phyloP scores from a whole-genome alignment of 2,888 invertebrate species.

The Rotaria magnacalcarata region DNA sequence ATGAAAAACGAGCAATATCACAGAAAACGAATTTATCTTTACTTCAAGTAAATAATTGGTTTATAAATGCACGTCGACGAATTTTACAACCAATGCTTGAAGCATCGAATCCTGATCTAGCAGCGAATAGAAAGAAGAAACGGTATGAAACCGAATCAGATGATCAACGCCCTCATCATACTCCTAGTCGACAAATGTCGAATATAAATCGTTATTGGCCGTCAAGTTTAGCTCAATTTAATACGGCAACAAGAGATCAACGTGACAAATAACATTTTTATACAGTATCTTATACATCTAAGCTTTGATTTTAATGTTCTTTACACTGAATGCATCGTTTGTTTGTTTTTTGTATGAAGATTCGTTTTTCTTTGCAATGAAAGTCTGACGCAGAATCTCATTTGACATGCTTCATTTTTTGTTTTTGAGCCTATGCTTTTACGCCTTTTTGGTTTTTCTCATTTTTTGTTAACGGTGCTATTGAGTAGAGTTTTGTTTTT shows the following conservation, averaged over 20 bases:
- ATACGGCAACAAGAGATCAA: background rate
- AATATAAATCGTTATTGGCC: conserved; percentile 35
- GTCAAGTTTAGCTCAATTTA: background rate
- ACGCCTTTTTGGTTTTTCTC: background rate
- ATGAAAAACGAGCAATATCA: conserved; percentile 44
- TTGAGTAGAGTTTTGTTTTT: background rate
- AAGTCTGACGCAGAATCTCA: background rate
- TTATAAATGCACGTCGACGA: conserved; percentile 46
- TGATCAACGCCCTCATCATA: background rate
- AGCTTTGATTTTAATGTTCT: background rate
- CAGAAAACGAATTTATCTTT: conserved; percentile 42
- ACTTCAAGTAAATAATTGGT: conserved; percentile 46
- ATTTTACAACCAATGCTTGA: conserved; percentile 46
- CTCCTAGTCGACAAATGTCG: background rate
- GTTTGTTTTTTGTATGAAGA: background rate
- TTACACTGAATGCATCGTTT: background rate
- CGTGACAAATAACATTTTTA: background rate
- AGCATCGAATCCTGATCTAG: conserved; percentile 39
- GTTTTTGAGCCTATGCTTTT: background rate
- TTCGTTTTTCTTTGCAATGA: background rate
- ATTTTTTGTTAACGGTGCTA: background rate
- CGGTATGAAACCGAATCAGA: background rate
- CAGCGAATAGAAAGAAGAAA: conserved; percentile 41
- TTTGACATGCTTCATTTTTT: background rate
- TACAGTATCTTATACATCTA: background rate